Percentiles rank a stretch among this genome's conserved stretches.
These are phyloP conservation scores for Ceyx melanurus DNA, from an alignment of 2,113 vertebrate species.

Conservation along the genomic window DNA sequence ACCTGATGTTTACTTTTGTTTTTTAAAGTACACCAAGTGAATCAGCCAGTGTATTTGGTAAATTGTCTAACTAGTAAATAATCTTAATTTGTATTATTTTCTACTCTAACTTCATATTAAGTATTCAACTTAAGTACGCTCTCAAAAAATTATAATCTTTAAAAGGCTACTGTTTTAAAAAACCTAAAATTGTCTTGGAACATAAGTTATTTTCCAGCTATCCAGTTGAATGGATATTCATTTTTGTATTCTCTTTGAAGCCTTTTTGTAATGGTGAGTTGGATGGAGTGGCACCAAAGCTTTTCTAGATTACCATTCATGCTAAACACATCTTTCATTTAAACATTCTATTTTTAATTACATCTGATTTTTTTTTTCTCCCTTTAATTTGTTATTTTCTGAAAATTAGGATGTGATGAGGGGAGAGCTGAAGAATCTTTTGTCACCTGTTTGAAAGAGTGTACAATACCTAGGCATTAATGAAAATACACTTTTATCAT, in stretches of 20 bases:
- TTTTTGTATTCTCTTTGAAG: neutral
- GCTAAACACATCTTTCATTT: neutral
- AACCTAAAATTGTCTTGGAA: neutral
- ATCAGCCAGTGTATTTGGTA: neutral
- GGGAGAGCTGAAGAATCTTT: neutral
- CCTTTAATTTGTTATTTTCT: neutral
- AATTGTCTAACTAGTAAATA: neutral
- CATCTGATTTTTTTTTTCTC: neutral
- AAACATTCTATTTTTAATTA: neutral
- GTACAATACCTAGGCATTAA: neutral
- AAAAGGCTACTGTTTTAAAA: neutral
- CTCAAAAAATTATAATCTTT: neutral
- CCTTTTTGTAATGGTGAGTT: neutral
- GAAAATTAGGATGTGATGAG: neutral
- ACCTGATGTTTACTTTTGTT: neutral
- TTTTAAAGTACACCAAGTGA: neutral
- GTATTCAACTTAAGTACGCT: neutral
- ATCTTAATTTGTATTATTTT: neutral
- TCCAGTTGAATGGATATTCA: neutral
- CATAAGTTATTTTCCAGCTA: neutral
- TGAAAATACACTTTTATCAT: neutral
- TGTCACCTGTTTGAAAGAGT: neutral
- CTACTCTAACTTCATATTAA: neutral
- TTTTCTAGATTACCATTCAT: neutral
- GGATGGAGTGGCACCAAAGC: neutral